A percentile compares a stretch with the other conserved stretches of the same genome.
phyloP scores from a whole-genome alignment of 2,113 vertebrate species.

The Montifringilla adamsi region DNA sequence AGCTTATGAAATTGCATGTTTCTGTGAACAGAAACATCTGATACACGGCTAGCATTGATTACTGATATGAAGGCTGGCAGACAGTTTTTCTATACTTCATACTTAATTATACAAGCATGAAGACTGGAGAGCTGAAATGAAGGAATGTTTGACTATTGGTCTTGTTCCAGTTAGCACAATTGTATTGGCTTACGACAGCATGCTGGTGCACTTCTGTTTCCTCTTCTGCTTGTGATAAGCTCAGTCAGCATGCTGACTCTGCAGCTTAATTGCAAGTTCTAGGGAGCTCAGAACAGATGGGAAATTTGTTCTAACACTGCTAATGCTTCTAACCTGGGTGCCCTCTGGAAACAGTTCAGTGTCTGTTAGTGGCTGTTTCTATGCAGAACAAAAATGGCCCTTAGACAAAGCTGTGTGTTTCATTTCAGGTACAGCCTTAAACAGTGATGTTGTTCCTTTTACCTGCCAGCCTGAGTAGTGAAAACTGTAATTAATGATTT shows the following conservation, averaged over 20 bases:
- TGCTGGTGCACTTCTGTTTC: not conserved
- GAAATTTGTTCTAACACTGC: not conserved
- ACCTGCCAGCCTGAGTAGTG: not conserved
- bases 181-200: not conserved
- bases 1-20: not conserved
- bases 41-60: not conserved
- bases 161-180: not conserved
- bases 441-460: not conserved
- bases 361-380: not conserved
- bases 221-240: not conserved
- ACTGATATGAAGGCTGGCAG: not conserved
- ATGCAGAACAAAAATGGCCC: not conserved
- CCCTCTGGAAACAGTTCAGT: not conserved
- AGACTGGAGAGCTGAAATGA: not conserved
- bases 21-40: not conserved
- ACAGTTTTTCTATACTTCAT: not conserved
- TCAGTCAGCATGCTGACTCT: not conserved
- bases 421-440: not conserved
- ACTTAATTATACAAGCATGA: not conserved
- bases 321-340: not conserved
- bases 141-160: not conserved
- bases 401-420: not conserved
- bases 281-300: not conserved
- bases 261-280: not conserved
- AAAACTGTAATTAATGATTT: not conserved